Evolutionary conservation across 2,888 invertebrate species (phyloP), one percentile per base, ranked within the genome.

Genomic region (Hyles lineata): DNA sequence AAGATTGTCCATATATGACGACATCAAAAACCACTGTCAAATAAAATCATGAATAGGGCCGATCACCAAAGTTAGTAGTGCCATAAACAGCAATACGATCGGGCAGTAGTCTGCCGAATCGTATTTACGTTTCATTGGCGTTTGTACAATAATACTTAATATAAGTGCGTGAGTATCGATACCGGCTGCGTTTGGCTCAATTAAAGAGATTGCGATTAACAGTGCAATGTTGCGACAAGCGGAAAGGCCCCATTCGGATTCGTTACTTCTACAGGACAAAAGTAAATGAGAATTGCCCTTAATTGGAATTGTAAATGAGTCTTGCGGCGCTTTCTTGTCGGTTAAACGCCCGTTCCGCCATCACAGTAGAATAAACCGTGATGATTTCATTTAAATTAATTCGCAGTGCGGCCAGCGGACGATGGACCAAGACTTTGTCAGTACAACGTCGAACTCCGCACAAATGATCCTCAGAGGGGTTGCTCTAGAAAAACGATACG

Each of bases 251-350:
- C 78, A 82, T 81, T 83, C 81, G 88, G 89, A 88, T 90, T 91
- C 90, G 89, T 90, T 88, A 88, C 89, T 89, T 87, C 83, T 86
- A 85, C 87, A 88, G 89, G 87, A 90, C 89, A 91, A 90, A 91
- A 91, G 92, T 92, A 92, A 93, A 93, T 90, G 92, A 92, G 92
- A 90, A 92, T 91, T 89, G 90, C 89, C 90, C 90, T 89, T 92
- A 93, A 93, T 93, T 93, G 91, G 92, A 93, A 93, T 93, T 92
- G 92, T 92, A 93, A 93, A 93, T 93, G 92, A 93, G 92, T 89
- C 89, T 89, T 89, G 90, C 87, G 91, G 90, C 90, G 88, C 89
- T 91, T 90, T 91, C 92, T 91, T 91, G 92, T 88, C 89, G 89
- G 90, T 90, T 89, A 89, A 89, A 90, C 88, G 91, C 87, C 87